Conservation (phyloP, 2,113 vertebrate species). For the Machaerirhynchus nigripectus region DNA sequence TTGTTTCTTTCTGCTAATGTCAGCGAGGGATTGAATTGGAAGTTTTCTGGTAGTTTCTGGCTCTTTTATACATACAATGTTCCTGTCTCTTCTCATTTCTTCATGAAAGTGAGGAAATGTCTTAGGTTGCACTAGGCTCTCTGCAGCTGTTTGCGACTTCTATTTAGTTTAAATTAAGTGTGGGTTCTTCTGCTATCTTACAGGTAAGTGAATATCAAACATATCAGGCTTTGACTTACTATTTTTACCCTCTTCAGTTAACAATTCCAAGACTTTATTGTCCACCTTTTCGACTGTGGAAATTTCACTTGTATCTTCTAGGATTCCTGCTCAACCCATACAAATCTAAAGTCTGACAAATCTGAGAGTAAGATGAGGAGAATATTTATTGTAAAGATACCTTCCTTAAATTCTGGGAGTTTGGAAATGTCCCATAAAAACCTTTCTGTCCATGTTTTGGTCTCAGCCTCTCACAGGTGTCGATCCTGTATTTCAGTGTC, state of each 20-base stretch:
- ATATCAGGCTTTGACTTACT: neutral
- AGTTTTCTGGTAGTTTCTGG: slow-evolving; percentile 28
- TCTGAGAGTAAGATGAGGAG: neutral
- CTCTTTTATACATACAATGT: neutral
- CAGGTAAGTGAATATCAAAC: neutral
- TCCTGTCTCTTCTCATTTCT: slow-evolving; percentile 40
- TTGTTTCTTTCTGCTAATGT: slow-evolving; percentile 15
- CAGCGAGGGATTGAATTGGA: neutral
- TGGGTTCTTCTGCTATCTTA: neutral
- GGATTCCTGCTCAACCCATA: neutral
- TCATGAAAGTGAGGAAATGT: neutral
- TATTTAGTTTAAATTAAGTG: neutral
- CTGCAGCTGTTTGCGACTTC: neutral
- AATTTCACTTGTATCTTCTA: neutral
- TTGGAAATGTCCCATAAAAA: neutral
- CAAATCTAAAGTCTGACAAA: neutral
- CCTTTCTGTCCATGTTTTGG: neutral
- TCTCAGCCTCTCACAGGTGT: neutral
- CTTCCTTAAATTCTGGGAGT: neutral
- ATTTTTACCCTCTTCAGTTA: neutral
- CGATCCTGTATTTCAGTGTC: neutral
- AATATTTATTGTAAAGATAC: neutral
- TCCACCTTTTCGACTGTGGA: neutral
- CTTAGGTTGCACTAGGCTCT: neutral
- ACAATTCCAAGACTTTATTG: neutral